These are phyloP conservation scores for Ceriagrion tenellum DNA, from an alignment of 2,888 invertebrate species.

Conservation along the genomic window DNA sequence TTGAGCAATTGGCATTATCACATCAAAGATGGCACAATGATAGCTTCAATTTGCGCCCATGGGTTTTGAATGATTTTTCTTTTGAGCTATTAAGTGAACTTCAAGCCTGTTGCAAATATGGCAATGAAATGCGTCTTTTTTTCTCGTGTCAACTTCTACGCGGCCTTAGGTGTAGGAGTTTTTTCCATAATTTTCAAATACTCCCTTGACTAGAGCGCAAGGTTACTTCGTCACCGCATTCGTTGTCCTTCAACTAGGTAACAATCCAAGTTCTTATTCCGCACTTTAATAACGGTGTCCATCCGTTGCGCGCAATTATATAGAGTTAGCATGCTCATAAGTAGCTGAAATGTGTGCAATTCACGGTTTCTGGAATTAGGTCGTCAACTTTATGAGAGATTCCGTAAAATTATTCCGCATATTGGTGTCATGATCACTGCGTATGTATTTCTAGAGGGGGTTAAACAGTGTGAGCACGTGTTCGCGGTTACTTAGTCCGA, in stretches of 20 bases:
- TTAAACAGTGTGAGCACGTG: neutral
- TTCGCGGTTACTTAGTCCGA: too few species aligned
- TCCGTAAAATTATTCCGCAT: neutral
- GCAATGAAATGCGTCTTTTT: too few species aligned
- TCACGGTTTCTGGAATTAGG: neutral
- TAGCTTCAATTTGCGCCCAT: too few species aligned
- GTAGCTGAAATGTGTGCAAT: neutral
- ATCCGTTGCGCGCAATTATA: neutral
- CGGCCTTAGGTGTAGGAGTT: too few species aligned
- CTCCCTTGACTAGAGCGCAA: neutral
- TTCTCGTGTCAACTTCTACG: too few species aligned
- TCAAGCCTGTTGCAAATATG: too few species aligned
- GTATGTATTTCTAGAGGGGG: neutral
- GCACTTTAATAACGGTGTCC: neutral
- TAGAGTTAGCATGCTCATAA: neutral
- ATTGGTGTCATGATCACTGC: constrained; percentile 15
- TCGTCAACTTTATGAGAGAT: neutral
- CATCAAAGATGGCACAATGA: too few species aligned
- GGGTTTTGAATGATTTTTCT: too few species aligned
- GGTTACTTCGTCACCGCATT: neutral
- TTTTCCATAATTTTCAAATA: neutral
- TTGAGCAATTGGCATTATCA: too few species aligned
- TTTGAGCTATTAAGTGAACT: too few species aligned
- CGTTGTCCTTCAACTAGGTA: neutral
- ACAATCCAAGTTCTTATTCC: neutral